phyloP scores from a whole-genome alignment of 2,888 invertebrate species.

The Rhimphoctona megacephalus region DNA sequence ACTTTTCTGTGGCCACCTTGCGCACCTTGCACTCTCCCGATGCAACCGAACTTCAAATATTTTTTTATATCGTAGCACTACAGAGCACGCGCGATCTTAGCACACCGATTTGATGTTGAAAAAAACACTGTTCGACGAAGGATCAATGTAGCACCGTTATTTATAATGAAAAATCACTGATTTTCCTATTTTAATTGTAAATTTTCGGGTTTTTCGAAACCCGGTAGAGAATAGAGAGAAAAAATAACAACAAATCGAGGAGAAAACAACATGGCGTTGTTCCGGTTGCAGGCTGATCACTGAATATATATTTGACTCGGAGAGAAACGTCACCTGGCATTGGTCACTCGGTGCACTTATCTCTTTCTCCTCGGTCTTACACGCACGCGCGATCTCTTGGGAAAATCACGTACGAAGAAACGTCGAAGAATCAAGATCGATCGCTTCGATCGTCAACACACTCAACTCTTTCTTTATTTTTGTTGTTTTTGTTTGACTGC shows the following conservation, averaged over 20 bases:
- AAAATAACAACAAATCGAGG: constrained; percentile 18
- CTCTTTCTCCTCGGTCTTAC: constrained; percentile 2
- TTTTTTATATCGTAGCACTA: constrained; percentile 12
- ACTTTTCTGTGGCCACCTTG: constrained; percentile 52
- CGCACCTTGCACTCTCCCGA: constrained; percentile 54
- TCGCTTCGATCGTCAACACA: not conserved
- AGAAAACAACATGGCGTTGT: constrained; percentile 65
- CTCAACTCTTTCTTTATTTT: not conserved
- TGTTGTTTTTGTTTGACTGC: not conserved
- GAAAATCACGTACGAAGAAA: constrained; percentile 41
- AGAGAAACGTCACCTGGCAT: constrained; percentile 61
- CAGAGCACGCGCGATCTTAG: constrained; percentile 13
- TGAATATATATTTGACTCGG: not conserved
- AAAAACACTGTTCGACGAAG: constrained; percentile 2
- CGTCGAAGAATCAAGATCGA: not conserved
- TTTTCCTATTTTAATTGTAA: not conserved
- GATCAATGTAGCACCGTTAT: not conserved
- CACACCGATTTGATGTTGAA: constrained; percentile 15
- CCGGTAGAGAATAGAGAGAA: not conserved
- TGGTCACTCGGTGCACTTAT: constrained; percentile 34
- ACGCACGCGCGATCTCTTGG: constrained; percentile 15
- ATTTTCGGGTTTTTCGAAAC: not conserved
- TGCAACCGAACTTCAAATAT: constrained; percentile 24
- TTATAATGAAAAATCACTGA: not conserved
- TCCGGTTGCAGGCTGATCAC: constrained; percentile 18